Evolutionary conservation across 1,140 invertebrate genomes (phyloP), one percentile per base, ranked within the genome.

Genomic region (Pseudachorutes palmiensis): DNA sequence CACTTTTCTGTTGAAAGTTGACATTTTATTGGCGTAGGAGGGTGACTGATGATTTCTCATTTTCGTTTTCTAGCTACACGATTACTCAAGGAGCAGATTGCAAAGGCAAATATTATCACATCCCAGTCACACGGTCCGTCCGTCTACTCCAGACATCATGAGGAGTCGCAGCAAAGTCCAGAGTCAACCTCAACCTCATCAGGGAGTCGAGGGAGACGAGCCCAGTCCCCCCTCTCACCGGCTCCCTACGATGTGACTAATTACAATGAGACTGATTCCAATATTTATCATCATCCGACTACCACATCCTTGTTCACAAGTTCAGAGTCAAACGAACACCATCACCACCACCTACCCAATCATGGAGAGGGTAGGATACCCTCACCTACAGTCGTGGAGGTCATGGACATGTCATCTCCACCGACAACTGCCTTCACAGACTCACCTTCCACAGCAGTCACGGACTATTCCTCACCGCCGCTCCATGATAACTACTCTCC

Each of bases 181-280:
- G 36, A n/a, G n/a, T n/a, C n/a, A n/a, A n/a, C 36, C 36, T 41
- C 36, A 9, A 41, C 36, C 19, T 41, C 36, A 19, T 41, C 36
- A 41, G 36, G 36, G 36, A 41, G 36, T 19, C 36, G 36, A 9
- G 36, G 36, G 5, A 5, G 19, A 9, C 36, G 5, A 41, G 5
- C 36, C 36, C 36, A 5, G 19, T 41, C 36, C 5, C 36, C 36
- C 36, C 19, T 41, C 36, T 41, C 36, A 41, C 36, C 36, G 19
- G 19, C 36, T 9, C 5, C 36, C 36, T 19, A 5, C 5, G 36
- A 41, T 41, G 36, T 41, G 36, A 41, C 36, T 41, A 41, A 41
- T 41, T 41, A 41, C 36, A 41, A 65, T 65, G 64, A 65, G 64
- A 65, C 64, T 65, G 64, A 65, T 58, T 30, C 64, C 41, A 36